Evolutionary conservation across 2,113 vertebrate species (phyloP).

Genomic region (Amphilophus citrinellus): DNA sequence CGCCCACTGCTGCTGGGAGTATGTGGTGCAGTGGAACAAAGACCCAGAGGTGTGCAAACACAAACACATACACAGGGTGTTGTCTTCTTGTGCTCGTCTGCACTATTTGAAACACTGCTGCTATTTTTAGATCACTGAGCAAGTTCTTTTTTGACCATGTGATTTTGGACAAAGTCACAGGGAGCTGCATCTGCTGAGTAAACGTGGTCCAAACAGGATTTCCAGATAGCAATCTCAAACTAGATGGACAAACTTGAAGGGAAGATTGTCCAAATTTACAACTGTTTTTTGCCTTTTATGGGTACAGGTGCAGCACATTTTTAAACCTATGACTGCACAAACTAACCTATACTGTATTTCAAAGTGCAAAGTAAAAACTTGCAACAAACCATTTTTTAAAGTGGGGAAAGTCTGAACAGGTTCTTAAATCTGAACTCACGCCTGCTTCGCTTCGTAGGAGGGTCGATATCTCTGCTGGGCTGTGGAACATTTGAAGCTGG

Average conservation of each 20-base stretch:
- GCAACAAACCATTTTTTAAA: too few species aligned
- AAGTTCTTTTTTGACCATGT: not conserved
- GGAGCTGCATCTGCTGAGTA: not conserved
- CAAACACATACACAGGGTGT: not conserved
- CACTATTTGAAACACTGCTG: not conserved
- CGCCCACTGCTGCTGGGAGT: slow-evolving; percentile 97
- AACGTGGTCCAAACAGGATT: too few species aligned
- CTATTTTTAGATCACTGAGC: not conserved
- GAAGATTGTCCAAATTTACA: not conserved
- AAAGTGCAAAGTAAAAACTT: not conserved
- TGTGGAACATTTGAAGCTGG: slow-evolving; percentile 89
- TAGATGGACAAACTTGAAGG: not conserved
- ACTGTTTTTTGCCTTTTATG: not conserved
- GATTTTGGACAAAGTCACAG: not conserved
- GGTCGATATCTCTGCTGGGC: slow-evolving; percentile 85
- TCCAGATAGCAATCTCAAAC: not conserved
- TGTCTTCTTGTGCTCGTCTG: not conserved
- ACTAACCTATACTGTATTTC: not conserved
- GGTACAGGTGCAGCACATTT: not conserved
- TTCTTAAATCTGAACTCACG: not conserved
- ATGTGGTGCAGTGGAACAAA: slow-evolving; percentile 98
- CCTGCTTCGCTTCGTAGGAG: slow-evolving; percentile 81
- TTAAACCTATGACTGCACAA: not conserved
- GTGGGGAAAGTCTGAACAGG: not conserved
- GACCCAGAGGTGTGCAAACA: slow-evolving; percentile 89